Evolutionary conservation across 2,797 vertebrate species (phyloP).

Genomic region (Percopsis omiscomaycus): DNA sequence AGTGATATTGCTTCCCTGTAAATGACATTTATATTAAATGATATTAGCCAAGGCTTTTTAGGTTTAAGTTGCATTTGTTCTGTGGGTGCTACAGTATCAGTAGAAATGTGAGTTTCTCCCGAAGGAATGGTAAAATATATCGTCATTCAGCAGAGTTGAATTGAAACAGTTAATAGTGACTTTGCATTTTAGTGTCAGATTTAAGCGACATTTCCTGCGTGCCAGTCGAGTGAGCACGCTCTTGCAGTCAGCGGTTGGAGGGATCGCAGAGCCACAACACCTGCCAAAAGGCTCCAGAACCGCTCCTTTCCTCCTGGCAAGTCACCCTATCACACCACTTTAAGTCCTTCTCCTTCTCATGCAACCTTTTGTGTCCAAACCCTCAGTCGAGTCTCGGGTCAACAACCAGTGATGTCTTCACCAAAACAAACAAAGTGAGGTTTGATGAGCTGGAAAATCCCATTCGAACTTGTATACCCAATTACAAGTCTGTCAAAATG

Average conservation of each 20-base stretch:
- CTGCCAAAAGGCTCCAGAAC: slow-evolving; percentile 68
- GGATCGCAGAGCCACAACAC: slow-evolving; percentile 68
- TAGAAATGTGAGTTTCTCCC: no score
- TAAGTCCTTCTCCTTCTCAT: slow-evolving; percentile 65
- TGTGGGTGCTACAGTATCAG: no score
- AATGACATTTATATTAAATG: no score
- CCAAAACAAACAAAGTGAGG: slow-evolving; percentile 57
- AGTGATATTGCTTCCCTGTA: not conserved
- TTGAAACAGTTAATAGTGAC: slow-evolving; percentile 19
- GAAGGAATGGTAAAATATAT: no score
- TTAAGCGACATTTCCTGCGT: slow-evolving; percentile 10
- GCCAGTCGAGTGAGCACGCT: slow-evolving; percentile 54
- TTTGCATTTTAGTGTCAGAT: no score
- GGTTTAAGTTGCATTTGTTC: not conserved
- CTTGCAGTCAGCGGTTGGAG: slow-evolving; percentile 66
- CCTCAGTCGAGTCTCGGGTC: slow-evolving; percentile 61
- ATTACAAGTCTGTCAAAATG: slow-evolving; percentile 48
- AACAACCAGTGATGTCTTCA: slow-evolving; percentile 63
- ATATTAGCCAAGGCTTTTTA: no score
- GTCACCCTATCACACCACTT: slow-evolving; percentile 59
- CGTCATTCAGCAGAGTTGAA: slow-evolving; percentile 25
- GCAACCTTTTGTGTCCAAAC: slow-evolving; percentile 52
- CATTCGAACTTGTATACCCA: slow-evolving; percentile 45
- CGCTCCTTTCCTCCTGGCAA: slow-evolving; percentile 64
- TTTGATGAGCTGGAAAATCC: slow-evolving; percentile 70